Percentiles rank a stretch among this genome's conserved stretches.
These are phyloP conservation scores for Acanthosepion esculentum DNA, from an alignment of 2,888 invertebrate genomes.

Conservation along the genomic window DNA sequence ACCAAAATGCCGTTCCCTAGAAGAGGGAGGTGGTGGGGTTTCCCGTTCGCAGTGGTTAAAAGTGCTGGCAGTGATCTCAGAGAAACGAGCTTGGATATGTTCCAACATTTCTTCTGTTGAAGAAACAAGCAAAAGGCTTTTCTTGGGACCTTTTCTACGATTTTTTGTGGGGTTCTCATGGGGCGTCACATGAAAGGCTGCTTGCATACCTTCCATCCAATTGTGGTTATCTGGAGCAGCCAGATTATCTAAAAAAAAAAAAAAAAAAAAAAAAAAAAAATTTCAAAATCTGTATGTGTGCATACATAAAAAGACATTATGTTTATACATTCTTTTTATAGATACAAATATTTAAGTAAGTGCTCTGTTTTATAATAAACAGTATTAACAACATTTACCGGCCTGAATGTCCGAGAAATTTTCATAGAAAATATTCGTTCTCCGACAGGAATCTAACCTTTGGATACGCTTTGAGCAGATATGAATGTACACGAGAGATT, in stretches of 20 bases:
- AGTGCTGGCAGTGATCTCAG: slow-evolving; percentile 68
- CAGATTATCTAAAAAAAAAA: background rate
- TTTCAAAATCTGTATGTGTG: too few species aligned
- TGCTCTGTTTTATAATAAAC: too few species aligned
- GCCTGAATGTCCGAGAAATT: too few species aligned
- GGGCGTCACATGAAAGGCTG: background rate
- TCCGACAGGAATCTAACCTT: too few species aligned
- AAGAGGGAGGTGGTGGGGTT: slow-evolving; percentile 52
- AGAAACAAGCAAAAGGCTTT: slow-evolving; percentile 40
- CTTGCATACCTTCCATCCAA: slow-evolving; percentile 38
- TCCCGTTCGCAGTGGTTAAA: slow-evolving; percentile 71
- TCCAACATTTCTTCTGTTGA: slow-evolving; percentile 63
- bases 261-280: background rate
- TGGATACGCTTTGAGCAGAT: too few species aligned
- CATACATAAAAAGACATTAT: too few species aligned
- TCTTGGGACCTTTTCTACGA: background rate
- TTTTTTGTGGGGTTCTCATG: background rate
- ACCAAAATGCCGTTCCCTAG: slow-evolving; percentile 37
- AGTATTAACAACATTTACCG: too few species aligned
- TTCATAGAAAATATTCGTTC: too few species aligned
- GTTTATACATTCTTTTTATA: too few species aligned
- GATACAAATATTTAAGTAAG: too few species aligned
- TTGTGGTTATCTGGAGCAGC: background rate
- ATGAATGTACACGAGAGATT: too few species aligned
- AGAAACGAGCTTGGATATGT: slow-evolving; percentile 70